Percentiles rank a stretch among this genome's conserved stretches.
Evolutionary conservation across 2,888 invertebrate genomes (phyloP).

Genomic region (Tetragonula carbonaria): DNA sequence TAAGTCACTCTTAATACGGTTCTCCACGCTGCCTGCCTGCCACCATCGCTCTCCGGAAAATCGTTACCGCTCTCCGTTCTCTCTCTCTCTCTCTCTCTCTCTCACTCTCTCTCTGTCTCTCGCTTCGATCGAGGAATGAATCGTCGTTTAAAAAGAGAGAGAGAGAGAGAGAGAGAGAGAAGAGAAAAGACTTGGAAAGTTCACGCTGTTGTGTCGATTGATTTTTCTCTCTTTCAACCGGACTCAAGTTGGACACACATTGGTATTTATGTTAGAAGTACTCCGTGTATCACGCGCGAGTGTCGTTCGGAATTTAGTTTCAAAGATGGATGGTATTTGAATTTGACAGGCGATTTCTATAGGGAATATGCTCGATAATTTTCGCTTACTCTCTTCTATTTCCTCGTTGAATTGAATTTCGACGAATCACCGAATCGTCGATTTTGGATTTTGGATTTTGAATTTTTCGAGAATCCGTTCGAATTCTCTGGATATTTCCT

Average conservation of each 20-base stretch:
- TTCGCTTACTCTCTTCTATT: no score
- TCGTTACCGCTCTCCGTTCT: constrained; percentile 53
- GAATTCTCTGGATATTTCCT: no score
- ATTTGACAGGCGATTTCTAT: no score
- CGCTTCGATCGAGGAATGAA: constrained; percentile 5
- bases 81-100: not conserved
- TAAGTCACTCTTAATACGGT: constrained; percentile 73
- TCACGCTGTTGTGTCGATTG: constrained; percentile 16
- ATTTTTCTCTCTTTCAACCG: not conserved
- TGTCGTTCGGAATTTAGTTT: not conserved
- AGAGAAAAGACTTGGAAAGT: constrained; percentile 41
- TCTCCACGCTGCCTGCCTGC: constrained; percentile 32
- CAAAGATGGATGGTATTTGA: no score
- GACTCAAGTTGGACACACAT: not conserved
- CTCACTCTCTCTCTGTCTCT: not conserved
- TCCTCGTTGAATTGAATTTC: no score
- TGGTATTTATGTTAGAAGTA: not conserved
- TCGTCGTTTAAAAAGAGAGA: constrained; percentile 33
- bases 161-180: no score
- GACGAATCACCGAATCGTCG: no score
- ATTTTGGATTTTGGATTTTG: no score
- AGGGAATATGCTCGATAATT: no score
- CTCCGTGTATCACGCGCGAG: not conserved
- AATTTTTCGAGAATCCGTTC: no score
- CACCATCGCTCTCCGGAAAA: constrained; percentile 43